These are phyloP conservation scores for Oxyura jamaicensis DNA, from an alignment of 2,113 vertebrate genomes.

Conservation along the genomic window DNA sequence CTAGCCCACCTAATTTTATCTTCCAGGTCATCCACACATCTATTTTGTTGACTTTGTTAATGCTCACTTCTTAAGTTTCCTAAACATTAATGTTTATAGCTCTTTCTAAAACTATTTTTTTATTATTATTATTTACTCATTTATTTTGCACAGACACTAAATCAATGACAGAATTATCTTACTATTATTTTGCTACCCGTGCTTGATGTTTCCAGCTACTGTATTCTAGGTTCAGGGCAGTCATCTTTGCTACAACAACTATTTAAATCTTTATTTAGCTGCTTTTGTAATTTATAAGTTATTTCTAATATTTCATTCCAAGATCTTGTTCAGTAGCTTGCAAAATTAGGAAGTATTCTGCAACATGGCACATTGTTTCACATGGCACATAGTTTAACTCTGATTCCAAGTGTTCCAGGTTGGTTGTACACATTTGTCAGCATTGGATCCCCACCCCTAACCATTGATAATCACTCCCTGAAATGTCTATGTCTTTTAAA, in stretches of 20 bases:
- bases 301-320: not conserved
- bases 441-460: not conserved
- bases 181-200: not conserved
- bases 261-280: not conserved
- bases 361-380: not conserved
- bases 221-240: not conserved
- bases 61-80: not conserved
- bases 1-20: not conserved
- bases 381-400: not conserved
- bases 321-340: not conserved
- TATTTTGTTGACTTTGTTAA: not conserved
- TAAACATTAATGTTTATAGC: not conserved
- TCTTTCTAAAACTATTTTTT: not conserved
- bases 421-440: not conserved
- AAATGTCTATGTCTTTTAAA: not conserved
- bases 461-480: not conserved
- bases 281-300: not conserved
- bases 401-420: not conserved
- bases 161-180: conserved; percentile 15
- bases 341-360: not conserved
- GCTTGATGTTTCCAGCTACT: conserved; percentile 27
- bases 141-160: not conserved
- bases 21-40: not conserved
- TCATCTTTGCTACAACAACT: not conserved
- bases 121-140: not conserved